Conservation (phyloP, 1,140 invertebrate species). For the Papilio dardanus region DNA sequence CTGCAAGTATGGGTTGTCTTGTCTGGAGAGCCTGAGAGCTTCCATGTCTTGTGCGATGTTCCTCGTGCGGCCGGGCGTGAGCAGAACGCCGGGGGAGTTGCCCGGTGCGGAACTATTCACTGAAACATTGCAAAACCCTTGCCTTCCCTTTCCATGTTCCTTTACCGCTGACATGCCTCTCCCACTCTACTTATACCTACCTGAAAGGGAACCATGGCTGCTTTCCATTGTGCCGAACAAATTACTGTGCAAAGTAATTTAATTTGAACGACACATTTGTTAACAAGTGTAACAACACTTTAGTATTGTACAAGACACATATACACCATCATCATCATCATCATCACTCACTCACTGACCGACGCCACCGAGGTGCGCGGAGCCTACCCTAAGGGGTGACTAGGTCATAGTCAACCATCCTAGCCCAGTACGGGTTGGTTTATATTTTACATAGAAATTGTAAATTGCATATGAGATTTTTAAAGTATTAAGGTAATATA, state of each 20-base stretch:
- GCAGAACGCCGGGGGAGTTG: conserved; percentile 84
- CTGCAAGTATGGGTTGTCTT: conserved; percentile 92
- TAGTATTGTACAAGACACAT: no score
- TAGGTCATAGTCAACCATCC: no score
- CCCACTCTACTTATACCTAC: conserved; percentile 48
- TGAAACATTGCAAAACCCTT: conserved; percentile 49
- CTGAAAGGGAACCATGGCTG: conserved; percentile 71
- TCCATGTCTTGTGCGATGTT: conserved; percentile 94
- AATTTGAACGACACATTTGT: conserved; percentile 25
- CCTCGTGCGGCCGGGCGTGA: conserved; percentile 88
- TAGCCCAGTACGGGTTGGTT: no score
- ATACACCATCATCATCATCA: no score
- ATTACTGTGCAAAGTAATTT: background rate
- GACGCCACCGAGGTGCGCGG: no score
- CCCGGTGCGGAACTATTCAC: conserved; percentile 60
- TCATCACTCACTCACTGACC: background rate
- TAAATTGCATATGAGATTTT: background rate
- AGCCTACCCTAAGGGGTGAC: no score
- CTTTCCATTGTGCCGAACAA: conserved; percentile 61
- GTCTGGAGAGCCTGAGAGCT: conserved; percentile 88
- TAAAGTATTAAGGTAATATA: background rate
- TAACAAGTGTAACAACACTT: no score
- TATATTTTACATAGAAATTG: background rate
- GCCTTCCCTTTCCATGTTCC: conserved; percentile 21
- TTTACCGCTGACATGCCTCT: background rate